Base-by-base conservation (phyloP, 37 sponge, comb jelly and placozoan species). In the Amphimedon queenslandica region DNA sequence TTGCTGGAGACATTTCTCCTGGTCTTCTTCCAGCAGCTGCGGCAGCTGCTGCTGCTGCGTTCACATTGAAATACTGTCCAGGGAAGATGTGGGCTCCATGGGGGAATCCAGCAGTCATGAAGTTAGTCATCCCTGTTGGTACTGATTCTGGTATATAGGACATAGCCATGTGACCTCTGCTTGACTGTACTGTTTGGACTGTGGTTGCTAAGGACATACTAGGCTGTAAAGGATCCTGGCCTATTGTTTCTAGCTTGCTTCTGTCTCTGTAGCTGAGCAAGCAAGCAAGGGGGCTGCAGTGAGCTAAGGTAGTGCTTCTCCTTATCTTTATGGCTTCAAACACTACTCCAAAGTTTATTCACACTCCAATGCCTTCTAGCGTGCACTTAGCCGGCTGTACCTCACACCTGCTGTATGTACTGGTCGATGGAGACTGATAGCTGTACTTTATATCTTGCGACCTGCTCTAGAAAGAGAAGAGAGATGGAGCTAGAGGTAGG, bases 271-370 rank as follows among this genome's bases (percentile, higher is more conserved):
- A 18, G 53, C 53, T 47, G n/a, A n/a, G n/a, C n/a, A n/a, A n/a
- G n/a, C n/a, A n/a, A n/a, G n/a, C n/a, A n/a, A n/a, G n/a, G n/a
- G n/a, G n/a, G n/a, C n/a, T n/a, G n/a, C n/a, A n/a, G n/a, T n/a
- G n/a, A n/a, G n/a, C n/a, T n/a, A n/a, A n/a, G n/a, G n/a, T n/a
- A n/a, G n/a, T n/a, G n/a, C n/a, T n/a, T n/a, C n/a, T n/a, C n/a
- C n/a, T n/a, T n/a, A n/a, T n/a, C n/a, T 60, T n/a, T 60, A 25
- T 60, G 61, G 61, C 61, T 60, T 60, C 61, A 60, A 60, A 60
- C 61, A 25, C 61, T 25, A 60, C 61, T 25, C 5, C 61, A 60
- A 60, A 60, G 61, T 60, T 60, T 60, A 60, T 60, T 60, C 61
- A 60, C 61, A 60, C 27, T 47, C 53, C 53, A 47, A 11, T 60